Evolutionary conservation across 2,113 vertebrate genomes (phyloP).

Genomic region (Tetrax tetrax): DNA sequence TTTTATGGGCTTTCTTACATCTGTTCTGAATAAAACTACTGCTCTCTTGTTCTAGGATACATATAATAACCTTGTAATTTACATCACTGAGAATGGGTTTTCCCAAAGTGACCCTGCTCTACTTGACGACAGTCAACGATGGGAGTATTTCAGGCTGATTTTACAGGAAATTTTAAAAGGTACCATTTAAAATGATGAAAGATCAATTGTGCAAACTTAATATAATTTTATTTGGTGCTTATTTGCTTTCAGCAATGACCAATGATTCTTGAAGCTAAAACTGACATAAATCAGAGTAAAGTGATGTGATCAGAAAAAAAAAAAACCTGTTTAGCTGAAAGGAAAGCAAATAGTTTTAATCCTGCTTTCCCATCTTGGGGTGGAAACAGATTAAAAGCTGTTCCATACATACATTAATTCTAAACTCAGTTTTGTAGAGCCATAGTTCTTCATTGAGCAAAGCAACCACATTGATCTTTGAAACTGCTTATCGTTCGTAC

Average conservation of each 20-base stretch:
- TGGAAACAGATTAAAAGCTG: slow-evolving; percentile 16
- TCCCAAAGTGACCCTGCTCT: slow-evolving; percentile 78
- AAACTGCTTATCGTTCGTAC: neutral
- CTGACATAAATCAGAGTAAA: slow-evolving; percentile 59
- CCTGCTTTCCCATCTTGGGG: neutral
- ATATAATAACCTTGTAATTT: slow-evolving; percentile 84
- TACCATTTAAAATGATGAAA: slow-evolving; percentile 72
- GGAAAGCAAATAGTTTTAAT: slow-evolving; percentile 32
- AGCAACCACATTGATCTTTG: neutral
- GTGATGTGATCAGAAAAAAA: slow-evolving; percentile 36
- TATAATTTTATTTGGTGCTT: slow-evolving; percentile 67
- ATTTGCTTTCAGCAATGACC: slow-evolving; percentile 71
- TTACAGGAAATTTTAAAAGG: slow-evolving; percentile 85
- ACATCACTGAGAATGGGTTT: slow-evolving; percentile 90
- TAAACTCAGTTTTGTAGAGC: neutral
- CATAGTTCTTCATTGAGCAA: neutral
- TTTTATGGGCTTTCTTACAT: slow-evolving; percentile 77
- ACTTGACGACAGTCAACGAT: slow-evolving; percentile 78
- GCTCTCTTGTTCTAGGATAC: slow-evolving; percentile 79
- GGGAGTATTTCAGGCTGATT: slow-evolving; percentile 81
- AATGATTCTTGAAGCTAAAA: slow-evolving; percentile 67
- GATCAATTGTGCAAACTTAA: slow-evolving; percentile 75
- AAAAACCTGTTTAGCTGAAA: slow-evolving; percentile 32
- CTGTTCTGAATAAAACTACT: slow-evolving; percentile 77
- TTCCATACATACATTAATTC: neutral